Percentiles rank a stretch among this genome's conserved stretches.
Conservation (phyloP, 1,140 invertebrate species). For the Drosophila mauritiana region DNA sequence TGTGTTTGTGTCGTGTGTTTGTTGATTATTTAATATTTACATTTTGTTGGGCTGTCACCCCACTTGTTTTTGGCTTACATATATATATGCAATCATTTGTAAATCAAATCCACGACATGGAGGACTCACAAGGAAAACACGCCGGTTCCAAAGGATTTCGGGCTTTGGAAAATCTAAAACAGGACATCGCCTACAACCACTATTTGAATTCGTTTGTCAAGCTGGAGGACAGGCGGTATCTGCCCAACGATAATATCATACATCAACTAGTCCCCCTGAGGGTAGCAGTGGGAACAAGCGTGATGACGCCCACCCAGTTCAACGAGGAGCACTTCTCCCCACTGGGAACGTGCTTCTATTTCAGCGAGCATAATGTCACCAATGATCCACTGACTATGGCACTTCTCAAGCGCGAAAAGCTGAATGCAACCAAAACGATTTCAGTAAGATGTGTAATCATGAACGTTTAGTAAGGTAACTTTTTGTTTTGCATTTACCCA, state of each 20-base stretch:
- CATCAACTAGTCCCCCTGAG: not conserved
- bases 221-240: conserved; percentile 14
- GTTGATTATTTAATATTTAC: not conserved
- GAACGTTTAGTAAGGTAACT: too few relatives aligned
- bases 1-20: conserved; percentile 5
- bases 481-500: too few relatives aligned
- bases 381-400: conserved; percentile 21
- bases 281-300: not conserved
- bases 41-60: conserved; percentile 21
- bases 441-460: conserved; percentile 13
- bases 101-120: not conserved
- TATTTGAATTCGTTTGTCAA: conserved; percentile 23
- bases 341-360: not conserved
- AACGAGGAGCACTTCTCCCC: not conserved
- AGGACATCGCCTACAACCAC: not conserved
- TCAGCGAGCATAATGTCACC: not conserved
- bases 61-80: not conserved
- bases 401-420: conserved; percentile 3
- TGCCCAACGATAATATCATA: not conserved
- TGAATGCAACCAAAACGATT: conserved; percentile 10
- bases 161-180: not conserved
- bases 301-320: conserved; percentile 18
- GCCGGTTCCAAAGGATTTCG: not conserved
- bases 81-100: not conserved
- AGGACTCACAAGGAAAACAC: not conserved